Evolutionary conservation across 2,113 vertebrate genomes (phyloP), one percentile per base, ranked within the genome.

Genomic region (Arvicanthis niloticus): DNA sequence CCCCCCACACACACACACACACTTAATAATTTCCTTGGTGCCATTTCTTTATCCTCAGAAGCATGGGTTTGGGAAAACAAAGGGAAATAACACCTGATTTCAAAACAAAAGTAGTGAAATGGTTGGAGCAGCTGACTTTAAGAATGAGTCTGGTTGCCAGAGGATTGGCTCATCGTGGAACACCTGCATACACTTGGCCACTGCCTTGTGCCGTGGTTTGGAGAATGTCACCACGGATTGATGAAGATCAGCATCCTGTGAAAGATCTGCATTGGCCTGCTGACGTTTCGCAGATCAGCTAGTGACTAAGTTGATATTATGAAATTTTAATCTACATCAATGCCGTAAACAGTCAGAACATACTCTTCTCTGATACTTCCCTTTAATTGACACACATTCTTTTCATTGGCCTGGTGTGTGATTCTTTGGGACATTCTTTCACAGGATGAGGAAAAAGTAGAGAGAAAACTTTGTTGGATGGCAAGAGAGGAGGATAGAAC

Each of bases 21-120:
- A 67, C 58, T 19, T 9, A 65, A 31, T 12, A 26, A 65, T 53
- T 31, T 37, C 45, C 40, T 26, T 87, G n/a, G 26, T 31, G 65
- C 26, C 56, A 51, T 51, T 88, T 77, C 40, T 45, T 12, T 72
- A 19, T 42, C n/a, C 16, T 21, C 13, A 91, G 34, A 37, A 45
- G 56, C 65, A 81, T 29, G 11, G 31, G 92, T 68, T 91, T 48
- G 60, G 53, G 26, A 40, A 95, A 95, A 72, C 81, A 82, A 82
- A 82, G 12, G 17, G 17, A 62, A 85, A 67, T 29, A 93, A 84
- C 2, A 40, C 21, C 9, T 51, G 29, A 53, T 77, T 51, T 60
- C 56, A 31, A 65, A 65, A 75, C 75, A 76, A 67, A 76, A 42
- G 29, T 48, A 12, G n/a, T 77, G 19, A 68, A 7, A 10, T 51